Percentiles rank a stretch among this genome's conserved stretches.
phyloP scores from a whole-genome alignment of 2,888 invertebrate genomes.

The Linyphia triangularis region DNA sequence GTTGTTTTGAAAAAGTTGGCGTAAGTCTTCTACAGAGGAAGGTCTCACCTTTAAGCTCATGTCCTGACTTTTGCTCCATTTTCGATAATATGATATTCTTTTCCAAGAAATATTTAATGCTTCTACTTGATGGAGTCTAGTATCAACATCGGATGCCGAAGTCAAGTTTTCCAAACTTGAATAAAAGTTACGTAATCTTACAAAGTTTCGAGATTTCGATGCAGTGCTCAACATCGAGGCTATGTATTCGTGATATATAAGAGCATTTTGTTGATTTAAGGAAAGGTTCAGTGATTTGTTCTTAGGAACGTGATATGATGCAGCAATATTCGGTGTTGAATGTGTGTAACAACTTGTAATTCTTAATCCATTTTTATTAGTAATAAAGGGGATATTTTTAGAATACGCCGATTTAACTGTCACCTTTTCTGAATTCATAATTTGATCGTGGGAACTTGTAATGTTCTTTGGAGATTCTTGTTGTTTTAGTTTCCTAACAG shows the following conservation, averaged over 20 bases:
- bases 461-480: neutral
- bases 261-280: constrained; percentile 29
- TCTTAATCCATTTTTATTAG: neutral
- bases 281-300: constrained; percentile 30
- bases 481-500: neutral
- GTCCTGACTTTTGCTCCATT: constrained; percentile 47
- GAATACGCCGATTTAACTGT: neutral
- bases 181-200: constrained; percentile 42
- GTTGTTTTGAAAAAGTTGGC: constrained; percentile 43
- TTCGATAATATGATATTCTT: neutral
- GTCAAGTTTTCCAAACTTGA: constrained; percentile 25
- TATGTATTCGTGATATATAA: constrained; percentile 64
- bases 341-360: neutral
- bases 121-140: neutral
- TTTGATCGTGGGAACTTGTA: neutral
- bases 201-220: constrained; percentile 55
- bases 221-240: constrained; percentile 35
- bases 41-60: constrained; percentile 40
- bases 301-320: neutral
- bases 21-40: constrained; percentile 65
- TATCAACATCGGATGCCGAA: neutral
- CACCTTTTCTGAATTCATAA: neutral
- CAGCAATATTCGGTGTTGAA: neutral
- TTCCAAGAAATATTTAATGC: constrained; percentile 17
- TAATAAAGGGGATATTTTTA: neutral